Conservation (phyloP, 2,888 invertebrate genomes). For the Automeris io region DNA sequence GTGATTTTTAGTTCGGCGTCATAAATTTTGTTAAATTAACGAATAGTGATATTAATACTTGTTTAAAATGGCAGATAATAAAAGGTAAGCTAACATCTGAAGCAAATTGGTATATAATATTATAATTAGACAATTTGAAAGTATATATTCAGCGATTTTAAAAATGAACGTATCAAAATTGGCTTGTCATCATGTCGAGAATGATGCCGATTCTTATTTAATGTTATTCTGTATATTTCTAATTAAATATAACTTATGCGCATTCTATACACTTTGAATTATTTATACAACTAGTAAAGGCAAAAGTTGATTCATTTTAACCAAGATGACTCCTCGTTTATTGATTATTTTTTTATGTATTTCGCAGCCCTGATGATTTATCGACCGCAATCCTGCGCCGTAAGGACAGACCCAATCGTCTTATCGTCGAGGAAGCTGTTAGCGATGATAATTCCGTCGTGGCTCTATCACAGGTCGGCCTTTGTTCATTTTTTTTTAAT, state of each 20-base stretch:
- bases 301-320: background rate
- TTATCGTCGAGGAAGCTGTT: slow-evolving; percentile 97
- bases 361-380: slow-evolving; percentile 87
- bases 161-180: slow-evolving; percentile 50
- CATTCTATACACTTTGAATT: background rate
- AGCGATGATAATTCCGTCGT: slow-evolving; percentile 99
- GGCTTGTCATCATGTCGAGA: slow-evolving; percentile 76
- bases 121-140: background rate
- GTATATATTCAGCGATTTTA: slow-evolving; percentile 17
- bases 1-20: slow-evolving; percentile 61
- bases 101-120: background rate
- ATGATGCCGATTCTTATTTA: background rate
- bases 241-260: background rate
- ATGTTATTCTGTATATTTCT: background rate
- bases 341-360: slow-evolving; percentile 17
- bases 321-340: slow-evolving; percentile 5
- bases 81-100: slow-evolving; percentile 54
- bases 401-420: slow-evolving; percentile 98
- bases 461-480: slow-evolving; percentile 91
- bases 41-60: slow-evolving; percentile 49
- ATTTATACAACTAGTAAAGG: background rate
- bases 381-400: slow-evolving; percentile 98
- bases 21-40: slow-evolving; percentile 48
- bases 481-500: too few relatives aligned
- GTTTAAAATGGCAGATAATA: slow-evolving; percentile 75